A percentile compares a stretch with the other conserved stretches of the same genome.
Conservation (phyloP, 1,140 invertebrate genomes). For the Yoshiicerus persimilis region DNA sequence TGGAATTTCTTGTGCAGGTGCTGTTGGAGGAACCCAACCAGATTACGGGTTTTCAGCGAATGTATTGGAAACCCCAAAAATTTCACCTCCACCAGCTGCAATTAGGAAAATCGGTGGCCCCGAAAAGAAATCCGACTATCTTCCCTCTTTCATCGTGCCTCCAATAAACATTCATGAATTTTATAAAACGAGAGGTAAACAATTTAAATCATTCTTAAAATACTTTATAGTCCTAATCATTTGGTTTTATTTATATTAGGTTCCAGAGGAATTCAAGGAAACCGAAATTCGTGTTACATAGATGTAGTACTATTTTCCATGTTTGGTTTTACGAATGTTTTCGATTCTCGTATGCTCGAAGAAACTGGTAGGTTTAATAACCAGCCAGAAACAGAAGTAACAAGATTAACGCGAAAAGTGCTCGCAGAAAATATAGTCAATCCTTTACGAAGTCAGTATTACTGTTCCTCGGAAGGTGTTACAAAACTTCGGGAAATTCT, state of each 20-base stretch:
- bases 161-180: conserved; percentile 17
- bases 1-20: background rate
- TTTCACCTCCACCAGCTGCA: background rate
- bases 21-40: background rate
- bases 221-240: background rate
- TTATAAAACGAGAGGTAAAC: background rate
- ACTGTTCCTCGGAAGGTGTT: conserved; percentile 14
- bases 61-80: background rate
- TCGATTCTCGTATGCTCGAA: conserved; percentile 9
- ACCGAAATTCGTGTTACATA: conserved; percentile 32
- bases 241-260: background rate
- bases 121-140: background rate
- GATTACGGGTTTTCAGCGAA: background rate
- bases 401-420: background rate
- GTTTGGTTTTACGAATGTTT: conserved; percentile 37
- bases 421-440: conserved; percentile 32
- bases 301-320: conserved; percentile 35
- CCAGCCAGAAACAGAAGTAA: background rate
- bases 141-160: background rate
- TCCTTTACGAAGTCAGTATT: conserved; percentile 32
- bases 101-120: background rate
- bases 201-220: too few relatives aligned
- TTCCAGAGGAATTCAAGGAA: conserved; percentile 31
- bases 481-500: conserved; percentile 25
- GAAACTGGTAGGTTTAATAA: background rate